These are phyloP conservation scores for Dinothrombium tinctorium DNA, from an alignment of 1,140 invertebrate genomes.

Conservation along the genomic window DNA sequence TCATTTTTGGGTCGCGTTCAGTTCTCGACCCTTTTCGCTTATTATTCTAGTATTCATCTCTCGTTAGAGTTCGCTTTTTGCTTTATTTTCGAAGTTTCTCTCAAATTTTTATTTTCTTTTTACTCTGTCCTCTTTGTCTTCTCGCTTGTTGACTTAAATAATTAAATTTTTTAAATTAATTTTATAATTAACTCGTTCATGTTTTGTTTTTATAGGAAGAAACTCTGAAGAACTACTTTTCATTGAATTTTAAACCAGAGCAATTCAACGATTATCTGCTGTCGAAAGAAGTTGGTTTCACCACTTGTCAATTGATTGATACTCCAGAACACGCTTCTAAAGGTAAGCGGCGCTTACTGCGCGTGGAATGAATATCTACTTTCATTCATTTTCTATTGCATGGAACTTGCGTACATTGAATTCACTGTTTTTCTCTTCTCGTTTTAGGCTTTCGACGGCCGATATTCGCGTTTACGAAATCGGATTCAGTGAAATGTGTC, in stretches of 20 bases:
- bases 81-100: too few relatives aligned
- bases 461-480: slow-evolving; percentile 10
- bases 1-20: too few relatives aligned
- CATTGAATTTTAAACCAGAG: slow-evolving; percentile 61
- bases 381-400: neutral
- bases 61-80: too few relatives aligned
- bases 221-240: slow-evolving; percentile 42
- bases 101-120: too few relatives aligned
- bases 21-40: too few relatives aligned
- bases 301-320: slow-evolving; percentile 55
- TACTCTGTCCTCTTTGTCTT: too few relatives aligned
- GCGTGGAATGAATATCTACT: neutral
- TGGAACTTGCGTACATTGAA: neutral
- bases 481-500: too few relatives aligned
- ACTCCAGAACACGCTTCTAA: slow-evolving; percentile 58
- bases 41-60: too few relatives aligned
- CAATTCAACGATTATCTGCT: slow-evolving; percentile 72
- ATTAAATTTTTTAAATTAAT: too few relatives aligned
- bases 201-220: slow-evolving; percentile 28
- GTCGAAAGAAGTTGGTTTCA: slow-evolving; percentile 57
- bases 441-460: slow-evolving; percentile 10
- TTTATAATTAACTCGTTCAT: slow-evolving; percentile 3
- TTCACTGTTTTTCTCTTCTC: neutral
- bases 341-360: too few relatives aligned
- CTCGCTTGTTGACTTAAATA: too few relatives aligned